Base-by-base conservation (phyloP, 2,113 vertebrate species). In the Chamaetylas fuelleborni region DNA sequence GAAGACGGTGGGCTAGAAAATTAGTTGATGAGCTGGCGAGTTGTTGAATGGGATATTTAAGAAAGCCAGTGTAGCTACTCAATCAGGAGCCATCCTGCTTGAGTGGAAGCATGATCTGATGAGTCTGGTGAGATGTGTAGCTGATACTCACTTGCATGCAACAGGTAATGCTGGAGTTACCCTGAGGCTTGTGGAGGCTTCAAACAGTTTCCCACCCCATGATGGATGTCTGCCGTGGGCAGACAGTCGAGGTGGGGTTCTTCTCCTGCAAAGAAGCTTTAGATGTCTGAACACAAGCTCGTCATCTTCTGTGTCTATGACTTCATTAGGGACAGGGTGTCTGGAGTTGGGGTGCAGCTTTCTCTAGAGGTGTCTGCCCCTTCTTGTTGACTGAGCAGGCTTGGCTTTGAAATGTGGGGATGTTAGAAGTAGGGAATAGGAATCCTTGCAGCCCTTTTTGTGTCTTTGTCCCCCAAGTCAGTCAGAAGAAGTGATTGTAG, bases 181-280 rank as follows among this genome's bases (percentile, higher is more conserved):
- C 95, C 95, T 78, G 88, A 76, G 95, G 96, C 96, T 90, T 77
- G 33, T 40, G 76, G 76, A 95, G 71, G 73, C 92, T 93, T 94
- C 95, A 95, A 61, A 95, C 81, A 53, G 53, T 69, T 93, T 97
- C 79, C 88, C 82, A 92, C 67, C 50, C 93, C 18, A 14, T 88
- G 50, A 72, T 20, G 25, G 50, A 28, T 5, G 66, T 88, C 88
- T 96, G 92, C 84, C 0, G 3, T 60, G 65, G 78, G 95, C 90
- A 96, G 93, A 95, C 88, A 76, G 65, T 31, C 2, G 1, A 95
- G 90, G 93, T 88, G 94, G 85, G 67, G 90, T 94, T 80, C 33
- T 77, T 43, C 64, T 74, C 25, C 43, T 81, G 57, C 7, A 19
- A 76, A 82, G 57, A 61, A 76, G 50, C 74, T 90, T 82, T 33